Conservation (phyloP, 2,113 vertebrate genomes). For the Notothenia coriiceps region DNA sequence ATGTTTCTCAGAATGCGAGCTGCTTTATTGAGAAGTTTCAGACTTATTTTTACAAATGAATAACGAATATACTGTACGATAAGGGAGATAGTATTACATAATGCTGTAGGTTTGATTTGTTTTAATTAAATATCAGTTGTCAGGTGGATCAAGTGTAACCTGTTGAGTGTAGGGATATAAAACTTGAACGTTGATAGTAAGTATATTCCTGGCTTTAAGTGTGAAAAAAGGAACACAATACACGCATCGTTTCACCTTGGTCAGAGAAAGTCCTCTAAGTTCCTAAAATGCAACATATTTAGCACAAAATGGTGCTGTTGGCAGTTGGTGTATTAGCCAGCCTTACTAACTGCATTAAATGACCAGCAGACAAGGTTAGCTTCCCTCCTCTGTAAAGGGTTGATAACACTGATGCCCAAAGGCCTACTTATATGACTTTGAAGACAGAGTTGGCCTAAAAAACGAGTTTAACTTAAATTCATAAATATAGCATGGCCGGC, state of each 20-base stretch:
- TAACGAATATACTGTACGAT: neutral
- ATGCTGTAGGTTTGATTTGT: neutral
- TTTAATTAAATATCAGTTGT: neutral
- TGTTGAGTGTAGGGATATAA: neutral
- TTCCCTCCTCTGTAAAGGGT: neutral
- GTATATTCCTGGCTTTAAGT: neutral
- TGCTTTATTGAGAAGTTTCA: too few relatives aligned
- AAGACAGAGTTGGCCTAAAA: neutral
- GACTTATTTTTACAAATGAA: too few relatives aligned
- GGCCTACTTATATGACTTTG: neutral
- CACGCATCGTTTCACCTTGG: neutral
- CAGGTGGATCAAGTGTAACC: neutral
- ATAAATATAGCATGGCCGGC: slow-evolving; percentile 7
- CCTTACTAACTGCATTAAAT: neutral
- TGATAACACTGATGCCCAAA: neutral
- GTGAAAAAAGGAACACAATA: neutral
- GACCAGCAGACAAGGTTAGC: neutral
- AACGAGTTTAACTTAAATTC: neutral
- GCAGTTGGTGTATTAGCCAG: neutral
- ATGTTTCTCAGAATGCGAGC: too few relatives aligned
- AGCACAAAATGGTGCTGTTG: neutral
- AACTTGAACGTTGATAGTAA: neutral
- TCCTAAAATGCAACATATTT: neutral
- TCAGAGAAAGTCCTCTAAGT: too few relatives aligned
- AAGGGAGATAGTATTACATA: neutral